A percentile compares a stretch with the other conserved stretches of the same genome.
phyloP scores from a whole-genome alignment of 2,113 vertebrate genomes.

The Psophia crepitans region DNA sequence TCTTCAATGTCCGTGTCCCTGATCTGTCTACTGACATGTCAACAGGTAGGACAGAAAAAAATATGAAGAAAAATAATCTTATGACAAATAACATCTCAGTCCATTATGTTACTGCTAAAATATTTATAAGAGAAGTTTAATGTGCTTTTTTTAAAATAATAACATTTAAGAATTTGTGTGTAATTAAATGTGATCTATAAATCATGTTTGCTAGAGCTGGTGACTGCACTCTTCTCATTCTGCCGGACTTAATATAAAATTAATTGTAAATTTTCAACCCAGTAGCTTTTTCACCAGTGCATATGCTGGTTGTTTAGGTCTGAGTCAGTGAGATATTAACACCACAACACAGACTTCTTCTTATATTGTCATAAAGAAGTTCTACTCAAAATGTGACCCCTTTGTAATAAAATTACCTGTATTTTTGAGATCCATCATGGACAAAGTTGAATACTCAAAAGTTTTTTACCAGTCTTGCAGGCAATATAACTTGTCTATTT shows the following conservation, averaged over 20 bases:
- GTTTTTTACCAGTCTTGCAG: not conserved
- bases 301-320: not conserved
- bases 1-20: not conserved
- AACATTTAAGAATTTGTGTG: slow-evolving; percentile 64
- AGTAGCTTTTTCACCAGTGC: slow-evolving; percentile 9
- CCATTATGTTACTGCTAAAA: slow-evolving; percentile 55
- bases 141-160: slow-evolving; percentile 55
- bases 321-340: slow-evolving; percentile 38
- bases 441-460: not conserved
- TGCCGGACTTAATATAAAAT: slow-evolving; percentile 71
- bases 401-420: not conserved
- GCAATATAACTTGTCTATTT: not conserved
- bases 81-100: slow-evolving; percentile 5
- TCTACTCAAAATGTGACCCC: not conserved
- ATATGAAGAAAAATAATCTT: not conserved
- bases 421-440: not conserved
- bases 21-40: slow-evolving; percentile 5
- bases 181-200: slow-evolving; percentile 74
- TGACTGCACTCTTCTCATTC: slow-evolving; percentile 59
- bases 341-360: not conserved
- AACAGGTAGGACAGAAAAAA: slow-evolving; percentile 10
- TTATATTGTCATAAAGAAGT: not conserved
- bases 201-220: slow-evolving; percentile 66
- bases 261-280: slow-evolving; percentile 71
- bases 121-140: slow-evolving; percentile 61